phyloP scores from a whole-genome alignment of 1,140 invertebrate species.

The Campoletis sonorensis region DNA sequence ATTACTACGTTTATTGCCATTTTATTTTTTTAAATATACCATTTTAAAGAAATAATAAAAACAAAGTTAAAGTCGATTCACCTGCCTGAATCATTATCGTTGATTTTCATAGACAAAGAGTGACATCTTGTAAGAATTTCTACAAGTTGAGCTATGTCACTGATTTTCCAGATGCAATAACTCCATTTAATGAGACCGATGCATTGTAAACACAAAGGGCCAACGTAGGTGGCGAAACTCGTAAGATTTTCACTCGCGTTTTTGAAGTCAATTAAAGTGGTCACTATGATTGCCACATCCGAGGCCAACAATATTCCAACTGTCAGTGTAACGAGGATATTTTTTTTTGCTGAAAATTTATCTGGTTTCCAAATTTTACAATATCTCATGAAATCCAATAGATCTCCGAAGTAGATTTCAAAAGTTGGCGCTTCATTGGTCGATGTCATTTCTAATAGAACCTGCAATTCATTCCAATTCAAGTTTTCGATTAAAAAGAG shows the following conservation, averaged over 20 bases:
- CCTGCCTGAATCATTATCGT: slow-evolving; percentile 49
- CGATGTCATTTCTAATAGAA: slow-evolving; percentile 4
- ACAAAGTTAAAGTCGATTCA: slow-evolving; percentile 7
- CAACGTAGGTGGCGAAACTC: slow-evolving; percentile 46
- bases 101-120: slow-evolving; percentile 49
- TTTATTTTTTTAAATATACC: too few species aligned
- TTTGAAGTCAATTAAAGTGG: slow-evolving; percentile 47
- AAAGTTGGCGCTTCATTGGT: slow-evolving; percentile 24
- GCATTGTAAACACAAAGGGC: slow-evolving; percentile 50
- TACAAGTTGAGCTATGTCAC: slow-evolving; percentile 46
- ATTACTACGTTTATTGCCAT: too few species aligned
- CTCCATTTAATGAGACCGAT: slow-evolving; percentile 57
- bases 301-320: slow-evolving; percentile 39
- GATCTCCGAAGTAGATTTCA: slow-evolving; percentile 22
- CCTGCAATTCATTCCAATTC: background rate
- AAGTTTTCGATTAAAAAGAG: too few species aligned
- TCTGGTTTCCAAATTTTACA: slow-evolving; percentile 43
- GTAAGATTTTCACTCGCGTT: slow-evolving; percentile 44
- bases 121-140: slow-evolving; percentile 55
- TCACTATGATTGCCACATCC: slow-evolving; percentile 44
- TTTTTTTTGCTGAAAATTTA: slow-evolving; percentile 46
- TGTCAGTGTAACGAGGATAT: background rate
- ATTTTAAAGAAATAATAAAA: too few species aligned
- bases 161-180: slow-evolving; percentile 49
- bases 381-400: slow-evolving; percentile 43